Base-by-base conservation (phyloP, 2,113 vertebrate genomes). In the Serilophus lunatus region DNA sequence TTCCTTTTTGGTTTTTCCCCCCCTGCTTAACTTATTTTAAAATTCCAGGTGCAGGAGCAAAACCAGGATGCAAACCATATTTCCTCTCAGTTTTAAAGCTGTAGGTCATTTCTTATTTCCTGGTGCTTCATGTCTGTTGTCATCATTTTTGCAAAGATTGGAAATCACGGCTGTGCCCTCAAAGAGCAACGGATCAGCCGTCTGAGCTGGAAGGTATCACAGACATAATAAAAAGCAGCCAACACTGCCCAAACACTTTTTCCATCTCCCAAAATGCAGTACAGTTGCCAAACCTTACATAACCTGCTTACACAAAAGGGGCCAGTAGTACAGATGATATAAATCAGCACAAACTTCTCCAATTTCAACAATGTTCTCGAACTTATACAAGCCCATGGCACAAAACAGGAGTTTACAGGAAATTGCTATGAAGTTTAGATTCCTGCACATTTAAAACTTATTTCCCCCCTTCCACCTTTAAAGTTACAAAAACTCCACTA, bases 281-380 rank as follows among this genome's bases (percentile, higher is more conserved):
- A 29, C 9, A 3, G 53, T 35, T 95, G 85, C 93, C 93, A 95
- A 88, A 87, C 10, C 87, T 97, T 95, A 94, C 64, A 93, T 91
- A 95, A 94, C 71, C 75, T 89, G 70, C 91, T 91, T 87, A 93
- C 71, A 94, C 87, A 95, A 91, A 94, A 76, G 53, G 24, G 44
- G 75, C 66, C 82, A 80, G 63, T 54, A 18, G 64, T 59, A 65
- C 87, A 92, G 75, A 91, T 60, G 79, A 92, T 86, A 89, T 65
- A 93, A 93, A 94, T 88, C 87, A 86, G 82, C 51, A 82, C 64
- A 78, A 82, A 69, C 54, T 49, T 84, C 82, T 95, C 93, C 82
- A 82, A 40, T 88, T 85, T 91, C 90, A 80, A 82, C 88, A 93
- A 77, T 29, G 66, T 64, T 80, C 63, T 95, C 4, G 0, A 82